Conservation (phyloP, 2,113 vertebrate genomes). For the Desmodus rotundus region DNA sequence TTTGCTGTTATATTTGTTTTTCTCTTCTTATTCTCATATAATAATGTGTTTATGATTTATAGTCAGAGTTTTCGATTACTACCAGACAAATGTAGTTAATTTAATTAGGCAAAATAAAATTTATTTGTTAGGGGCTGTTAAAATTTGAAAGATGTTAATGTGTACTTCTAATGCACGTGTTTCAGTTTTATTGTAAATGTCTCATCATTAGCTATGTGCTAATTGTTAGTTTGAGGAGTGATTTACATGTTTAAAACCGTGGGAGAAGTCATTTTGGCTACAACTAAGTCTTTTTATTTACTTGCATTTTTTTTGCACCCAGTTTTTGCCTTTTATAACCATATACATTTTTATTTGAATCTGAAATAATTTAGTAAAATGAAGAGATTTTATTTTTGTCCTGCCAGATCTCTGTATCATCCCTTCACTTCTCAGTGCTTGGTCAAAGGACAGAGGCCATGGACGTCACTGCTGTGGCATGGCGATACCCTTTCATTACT, state of each 20-base stretch:
- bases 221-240: slow-evolving; percentile 48
- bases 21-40: neutral
- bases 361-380: neutral
- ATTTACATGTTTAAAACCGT: slow-evolving; percentile 31
- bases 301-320: neutral
- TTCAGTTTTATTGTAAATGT: slow-evolving; percentile 53
- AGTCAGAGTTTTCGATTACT: slow-evolving; percentile 9
- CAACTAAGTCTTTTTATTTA: slow-evolving; percentile 11
- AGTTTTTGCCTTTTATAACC: slow-evolving; percentile 7
- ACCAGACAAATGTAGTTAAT: slow-evolving; percentile 23
- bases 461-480: neutral
- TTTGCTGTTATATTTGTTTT: neutral
- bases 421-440: neutral
- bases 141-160: slow-evolving; percentile 42
- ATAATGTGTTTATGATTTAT: slow-evolving; percentile 20
- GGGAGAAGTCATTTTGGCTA: slow-evolving; percentile 27
- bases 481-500: accelerated
- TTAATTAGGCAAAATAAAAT: slow-evolving; percentile 57
- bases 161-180: neutral
- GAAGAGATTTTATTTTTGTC: neutral
- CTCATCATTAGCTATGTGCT: slow-evolving; percentile 22
- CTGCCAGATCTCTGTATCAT: neutral
- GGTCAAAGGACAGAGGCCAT: neutral
- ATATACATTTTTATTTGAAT: neutral
- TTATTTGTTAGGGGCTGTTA: slow-evolving; percentile 37